Evolutionary conservation across 2,888 invertebrate genomes (phyloP).

Genomic region (Drosophila peninsularis): DNA sequence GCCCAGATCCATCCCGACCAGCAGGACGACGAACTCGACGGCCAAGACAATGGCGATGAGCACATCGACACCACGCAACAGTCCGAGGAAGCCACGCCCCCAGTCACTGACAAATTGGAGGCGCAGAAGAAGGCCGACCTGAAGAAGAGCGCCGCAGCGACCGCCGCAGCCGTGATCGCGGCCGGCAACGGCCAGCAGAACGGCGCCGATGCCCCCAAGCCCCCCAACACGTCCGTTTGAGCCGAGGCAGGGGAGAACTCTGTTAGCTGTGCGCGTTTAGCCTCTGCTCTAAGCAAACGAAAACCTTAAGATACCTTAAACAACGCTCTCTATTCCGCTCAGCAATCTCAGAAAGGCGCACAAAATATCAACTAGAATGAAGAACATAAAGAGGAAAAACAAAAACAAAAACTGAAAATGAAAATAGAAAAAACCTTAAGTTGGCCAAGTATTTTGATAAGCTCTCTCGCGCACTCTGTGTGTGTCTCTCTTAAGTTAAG

Average conservation of each 20-base stretch:
- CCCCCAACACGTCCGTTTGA: conserved; percentile 84
- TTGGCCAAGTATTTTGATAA: conserved; percentile 72
- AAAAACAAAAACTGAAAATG: conserved; percentile 10
- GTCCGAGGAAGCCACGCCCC: conserved; percentile 84
- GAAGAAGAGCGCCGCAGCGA: conserved; percentile 78
- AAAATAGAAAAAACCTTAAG: conserved; percentile 25
- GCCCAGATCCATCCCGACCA: conserved; percentile 88
- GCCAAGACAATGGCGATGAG: conserved; percentile 84
- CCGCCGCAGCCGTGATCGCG: conserved; percentile 73
- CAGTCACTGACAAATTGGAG: conserved; percentile 84
- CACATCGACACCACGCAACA: conserved; percentile 84
- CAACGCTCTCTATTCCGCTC: conserved; percentile 36
- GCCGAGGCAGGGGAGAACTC: conserved; percentile 7
- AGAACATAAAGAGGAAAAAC: conserved; percentile 13
- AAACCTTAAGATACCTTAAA: conserved; percentile 23
- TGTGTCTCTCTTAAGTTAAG: conserved; percentile 36
- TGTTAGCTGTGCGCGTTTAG: conserved; percentile 1
- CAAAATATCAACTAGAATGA: conserved; percentile 38
- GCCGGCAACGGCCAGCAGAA: conserved; percentile 70
- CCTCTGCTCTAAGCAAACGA: conserved; percentile 44
- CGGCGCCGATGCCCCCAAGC: conserved; percentile 80
- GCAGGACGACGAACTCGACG: conserved; percentile 85
- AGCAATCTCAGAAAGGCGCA: conserved; percentile 52
- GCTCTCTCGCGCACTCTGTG: conserved; percentile 34
- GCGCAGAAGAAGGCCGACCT: conserved; percentile 83